phyloP scores from a whole-genome alignment of 2,888 invertebrate genomes.

The Amorpha juglandis region DNA sequence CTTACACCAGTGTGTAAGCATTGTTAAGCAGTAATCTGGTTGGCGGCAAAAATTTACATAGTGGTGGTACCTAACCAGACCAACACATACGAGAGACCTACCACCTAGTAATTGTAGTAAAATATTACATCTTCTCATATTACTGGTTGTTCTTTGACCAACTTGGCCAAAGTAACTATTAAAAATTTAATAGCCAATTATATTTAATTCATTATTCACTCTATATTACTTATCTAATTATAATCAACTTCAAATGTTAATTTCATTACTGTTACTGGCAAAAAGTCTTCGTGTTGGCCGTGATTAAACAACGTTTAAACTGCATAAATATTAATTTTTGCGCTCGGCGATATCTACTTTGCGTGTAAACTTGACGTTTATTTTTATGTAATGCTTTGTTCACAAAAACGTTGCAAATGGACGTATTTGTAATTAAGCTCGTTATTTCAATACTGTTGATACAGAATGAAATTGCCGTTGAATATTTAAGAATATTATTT shows the following conservation, averaged over 20 bases:
- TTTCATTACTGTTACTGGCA: conserved; percentile 40
- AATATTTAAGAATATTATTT: neutral
- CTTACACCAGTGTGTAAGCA: no score
- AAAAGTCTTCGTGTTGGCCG: conserved; percentile 60
- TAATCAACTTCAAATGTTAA: conserved; percentile 39
- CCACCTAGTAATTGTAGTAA: no score
- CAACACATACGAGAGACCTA: no score
- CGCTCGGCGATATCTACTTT: conserved; percentile 56
- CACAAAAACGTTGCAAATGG: conserved; percentile 43
- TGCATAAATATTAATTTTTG: conserved; percentile 74
- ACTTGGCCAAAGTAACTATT: neutral
- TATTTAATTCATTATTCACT: conserved; percentile 36
- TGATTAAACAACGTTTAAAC: conserved; percentile 77
- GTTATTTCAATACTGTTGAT: conserved; percentile 21
- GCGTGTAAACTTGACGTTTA: conserved; percentile 64
- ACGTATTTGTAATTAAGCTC: conserved; percentile 25
- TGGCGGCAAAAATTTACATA: no score
- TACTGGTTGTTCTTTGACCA: no score
- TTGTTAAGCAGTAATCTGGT: no score
- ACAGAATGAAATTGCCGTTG: conserved; percentile 9
- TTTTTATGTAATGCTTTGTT: conserved; percentile 47
- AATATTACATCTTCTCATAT: no score
- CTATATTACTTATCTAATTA: conserved; percentile 31
- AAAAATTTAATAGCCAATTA: neutral
- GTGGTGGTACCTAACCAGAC: no score